Evolutionary conservation across 92 coral and sea anemone species (phyloP), one percentile per base, ranked within the genome.

Genomic region (Actinernus sp.): DNA sequence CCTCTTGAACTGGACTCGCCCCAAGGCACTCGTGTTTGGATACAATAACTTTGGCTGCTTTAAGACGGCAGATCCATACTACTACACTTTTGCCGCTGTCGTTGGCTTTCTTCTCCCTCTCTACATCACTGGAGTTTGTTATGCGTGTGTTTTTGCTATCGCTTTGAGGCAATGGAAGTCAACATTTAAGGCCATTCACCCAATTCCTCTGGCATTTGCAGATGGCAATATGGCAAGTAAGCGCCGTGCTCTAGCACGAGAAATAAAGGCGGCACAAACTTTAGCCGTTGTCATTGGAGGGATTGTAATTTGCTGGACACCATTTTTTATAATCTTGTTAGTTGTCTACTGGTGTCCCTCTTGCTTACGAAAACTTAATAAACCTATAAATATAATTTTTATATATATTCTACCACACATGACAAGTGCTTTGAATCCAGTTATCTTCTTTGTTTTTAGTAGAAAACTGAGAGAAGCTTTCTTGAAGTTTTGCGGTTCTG

Each of bases 191-290:
- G 74, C 74, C 22, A 39, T 66, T 4, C 61, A 66, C 51, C 74
- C 74, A 1, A 18, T 30, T 1, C 74, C 74, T 1, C 50, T 61
- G 16, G 61, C 74, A 11, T 48, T 66, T 37, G 74, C 62, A 1
- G 74, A 66, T 48, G 74, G 74, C 11, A 66, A 66, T 14, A 66
- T 23, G 29, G 52, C 62, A 0, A 66, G 61, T 17, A 23, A 51
- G 12, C 34, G 74, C 16, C 24, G 49, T 1, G 65, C 78, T 31
- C 32, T 70, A n/a, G 49, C 61, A n/a, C 83, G 88, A 9, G 88
- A 74, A 44, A 65, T 82, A 38, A 82, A 82, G 52, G 88, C 82
- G 12, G 82, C 77, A 50, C 71, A 82, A 44, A 82, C 88, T 1
- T 33, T 82, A 23, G 88, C 77, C 16, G 53, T 74, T 20, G 83